Evolutionary conservation across 2,797 vertebrate species (phyloP).

Genomic region (Sternotherus odoratus): DNA sequence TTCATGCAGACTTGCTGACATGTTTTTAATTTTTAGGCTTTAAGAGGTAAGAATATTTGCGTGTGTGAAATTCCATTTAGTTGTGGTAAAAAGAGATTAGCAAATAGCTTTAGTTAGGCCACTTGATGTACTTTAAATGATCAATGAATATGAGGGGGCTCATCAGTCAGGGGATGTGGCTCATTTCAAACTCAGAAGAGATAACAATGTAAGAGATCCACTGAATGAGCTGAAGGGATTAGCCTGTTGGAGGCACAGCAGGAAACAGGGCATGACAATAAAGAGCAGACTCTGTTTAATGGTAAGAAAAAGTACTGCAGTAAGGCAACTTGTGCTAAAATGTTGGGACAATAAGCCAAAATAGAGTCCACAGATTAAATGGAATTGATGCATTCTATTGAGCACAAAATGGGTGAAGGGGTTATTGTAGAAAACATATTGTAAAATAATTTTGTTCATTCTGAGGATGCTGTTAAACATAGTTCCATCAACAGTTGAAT

Average conservation of each 20-base stretch:
- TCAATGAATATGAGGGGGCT: not conserved
- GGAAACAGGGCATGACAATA: not conserved
- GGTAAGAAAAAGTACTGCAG: not conserved
- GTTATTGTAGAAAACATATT: not conserved
- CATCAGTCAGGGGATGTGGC: not conserved
- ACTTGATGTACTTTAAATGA: not conserved
- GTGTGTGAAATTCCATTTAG: not conserved
- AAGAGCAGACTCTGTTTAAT: not conserved
- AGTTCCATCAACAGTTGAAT: not conserved
- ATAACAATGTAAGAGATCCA: not conserved
- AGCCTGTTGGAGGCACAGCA: not conserved
- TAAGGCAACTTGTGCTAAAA: not conserved
- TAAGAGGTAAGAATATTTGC: not conserved
- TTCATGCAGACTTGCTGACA: not conserved
- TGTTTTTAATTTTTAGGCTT: not conserved
- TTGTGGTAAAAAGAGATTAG: not conserved
- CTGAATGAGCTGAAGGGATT: not conserved
- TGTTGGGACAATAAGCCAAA: not conserved
- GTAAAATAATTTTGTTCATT: not conserved
- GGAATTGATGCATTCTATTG: not conserved
- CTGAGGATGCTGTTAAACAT: not conserved
- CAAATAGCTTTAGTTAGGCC: accelerated
- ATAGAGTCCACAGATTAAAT: not conserved
- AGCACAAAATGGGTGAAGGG: not conserved
- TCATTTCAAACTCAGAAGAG: not conserved